A percentile compares a stretch with the other conserved stretches of the same genome.
phyloP scores from a whole-genome alignment of 2,113 vertebrate genomes.

The Rhodinocichla rosea region DNA sequence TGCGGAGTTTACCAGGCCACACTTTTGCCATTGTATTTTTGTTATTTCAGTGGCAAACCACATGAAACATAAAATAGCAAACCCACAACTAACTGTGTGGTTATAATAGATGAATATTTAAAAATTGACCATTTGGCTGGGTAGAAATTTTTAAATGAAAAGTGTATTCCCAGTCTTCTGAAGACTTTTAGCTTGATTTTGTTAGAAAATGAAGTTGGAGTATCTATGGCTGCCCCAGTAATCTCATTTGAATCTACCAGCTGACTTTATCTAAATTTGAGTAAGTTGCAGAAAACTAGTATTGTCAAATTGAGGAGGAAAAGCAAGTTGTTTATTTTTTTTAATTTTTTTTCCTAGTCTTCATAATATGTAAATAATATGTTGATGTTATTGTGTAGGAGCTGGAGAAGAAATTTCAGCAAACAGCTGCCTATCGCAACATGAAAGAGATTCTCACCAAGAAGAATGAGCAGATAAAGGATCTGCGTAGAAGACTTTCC shows the following conservation, averaged over 20 bases:
- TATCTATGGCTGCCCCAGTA: neutral
- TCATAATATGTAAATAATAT: neutral
- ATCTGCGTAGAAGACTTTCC: constrained; percentile 85
- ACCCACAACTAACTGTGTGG: neutral
- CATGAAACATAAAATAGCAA: neutral
- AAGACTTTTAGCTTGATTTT: neutral
- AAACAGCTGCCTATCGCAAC: constrained; percentile 93
- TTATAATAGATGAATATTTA: neutral
- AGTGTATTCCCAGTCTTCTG: neutral
- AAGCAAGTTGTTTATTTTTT: neutral
- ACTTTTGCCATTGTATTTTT: neutral
- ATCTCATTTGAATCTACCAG: neutral
- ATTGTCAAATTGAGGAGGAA: neutral
- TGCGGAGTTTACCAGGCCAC: neutral
- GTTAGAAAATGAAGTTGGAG: neutral
- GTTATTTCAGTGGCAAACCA: neutral
- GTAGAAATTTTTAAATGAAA: neutral
- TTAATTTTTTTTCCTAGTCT: neutral
- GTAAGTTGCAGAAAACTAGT: neutral
- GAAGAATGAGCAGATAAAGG: constrained; percentile 97
- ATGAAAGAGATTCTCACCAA: constrained; percentile 97
- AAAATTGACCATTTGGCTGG: neutral
- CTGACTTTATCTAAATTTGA: neutral
- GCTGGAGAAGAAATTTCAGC: constrained; percentile 95
- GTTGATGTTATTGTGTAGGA: constrained; percentile 72